Conservation (phyloP, 2,113 vertebrate species). For the Gobio gobio region DNA sequence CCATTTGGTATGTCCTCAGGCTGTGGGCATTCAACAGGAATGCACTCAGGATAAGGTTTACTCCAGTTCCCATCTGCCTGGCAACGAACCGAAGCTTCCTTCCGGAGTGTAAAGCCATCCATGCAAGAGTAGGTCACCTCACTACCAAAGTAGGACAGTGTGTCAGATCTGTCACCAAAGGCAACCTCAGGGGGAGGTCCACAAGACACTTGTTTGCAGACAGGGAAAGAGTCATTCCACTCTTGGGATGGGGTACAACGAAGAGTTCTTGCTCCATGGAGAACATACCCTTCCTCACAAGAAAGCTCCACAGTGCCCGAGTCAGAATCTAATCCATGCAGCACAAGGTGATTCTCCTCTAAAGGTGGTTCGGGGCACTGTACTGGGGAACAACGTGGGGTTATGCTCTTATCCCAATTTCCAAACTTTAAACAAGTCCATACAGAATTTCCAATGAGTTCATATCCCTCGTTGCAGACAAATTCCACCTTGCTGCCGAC, state of each 20-base stretch:
- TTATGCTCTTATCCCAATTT: slow-evolving; percentile 84
- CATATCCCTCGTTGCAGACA: slow-evolving; percentile 91
- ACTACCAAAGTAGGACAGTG: slow-evolving; percentile 80
- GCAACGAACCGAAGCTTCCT: slow-evolving; percentile 78
- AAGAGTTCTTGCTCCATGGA: slow-evolving; percentile 84
- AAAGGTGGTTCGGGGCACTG: slow-evolving; percentile 91
- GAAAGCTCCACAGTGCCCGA: slow-evolving; percentile 84
- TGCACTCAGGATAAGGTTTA: slow-evolving; percentile 86
- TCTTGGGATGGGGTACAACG: slow-evolving; percentile 85
- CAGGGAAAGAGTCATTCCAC: slow-evolving; percentile 94
- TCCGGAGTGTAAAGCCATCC: slow-evolving; percentile 87
- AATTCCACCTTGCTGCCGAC: slow-evolving; percentile 89
- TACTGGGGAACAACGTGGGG: slow-evolving; percentile 84
- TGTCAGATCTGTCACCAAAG: slow-evolving; percentile 80
- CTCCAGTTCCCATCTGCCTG: slow-evolving; percentile 87
- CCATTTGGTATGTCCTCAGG: slow-evolving; percentile 89
- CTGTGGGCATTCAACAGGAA: slow-evolving; percentile 92
- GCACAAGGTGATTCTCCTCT: slow-evolving; percentile 87
- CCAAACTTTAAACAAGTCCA: slow-evolving; percentile 93
- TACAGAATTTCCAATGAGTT: slow-evolving; percentile 82
- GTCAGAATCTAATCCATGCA: slow-evolving; percentile 82
- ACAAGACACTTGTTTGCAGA: slow-evolving; percentile 88
- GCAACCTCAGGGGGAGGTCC: slow-evolving; percentile 83
- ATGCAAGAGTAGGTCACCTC: slow-evolving; percentile 86
- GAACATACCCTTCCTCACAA: slow-evolving; percentile 87